Percentiles rank a stretch among this genome's conserved stretches.
Evolutionary conservation across 2,888 invertebrate species (phyloP).

Genomic region (Stenchaetothrips biformis): DNA sequence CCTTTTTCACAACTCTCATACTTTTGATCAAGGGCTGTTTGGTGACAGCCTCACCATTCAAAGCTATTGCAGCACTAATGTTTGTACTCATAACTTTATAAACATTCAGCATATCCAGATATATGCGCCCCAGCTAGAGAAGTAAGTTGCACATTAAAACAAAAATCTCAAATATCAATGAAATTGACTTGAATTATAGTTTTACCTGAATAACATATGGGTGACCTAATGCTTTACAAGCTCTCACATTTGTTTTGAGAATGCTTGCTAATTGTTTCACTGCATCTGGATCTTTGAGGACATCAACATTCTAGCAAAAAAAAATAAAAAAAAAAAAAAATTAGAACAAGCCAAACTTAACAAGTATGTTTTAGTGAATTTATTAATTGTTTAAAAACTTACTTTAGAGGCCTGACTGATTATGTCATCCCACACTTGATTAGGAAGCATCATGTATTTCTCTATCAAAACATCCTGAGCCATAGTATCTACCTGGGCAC

Average conservation of each 20-base stretch:
- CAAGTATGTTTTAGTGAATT: no score
- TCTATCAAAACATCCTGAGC: slow-evolving; percentile 93
- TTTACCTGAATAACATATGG: slow-evolving; percentile 77
- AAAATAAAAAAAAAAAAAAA: slow-evolving; percentile 30
- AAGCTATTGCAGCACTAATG: slow-evolving; percentile 86
- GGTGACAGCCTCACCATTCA: slow-evolving; percentile 94
- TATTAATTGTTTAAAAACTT: slow-evolving; percentile 30
- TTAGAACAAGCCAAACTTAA: no score
- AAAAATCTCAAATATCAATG: background rate
- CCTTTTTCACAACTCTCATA: slow-evolving; percentile 98
- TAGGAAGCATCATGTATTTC: slow-evolving; percentile 95
- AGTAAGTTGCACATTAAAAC: slow-evolving; percentile 29
- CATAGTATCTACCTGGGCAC: slow-evolving; percentile 85
- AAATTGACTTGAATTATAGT: background rate
- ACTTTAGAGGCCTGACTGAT: slow-evolving; percentile 91
- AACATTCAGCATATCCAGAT: slow-evolving; percentile 98
- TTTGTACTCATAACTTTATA: slow-evolving; percentile 94
- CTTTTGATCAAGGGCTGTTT: slow-evolving; percentile 96
- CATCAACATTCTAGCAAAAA: slow-evolving; percentile 73
- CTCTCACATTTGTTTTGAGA: slow-evolving; percentile 96
- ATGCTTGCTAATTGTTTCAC: slow-evolving; percentile 97
- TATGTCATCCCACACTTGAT: slow-evolving; percentile 98
- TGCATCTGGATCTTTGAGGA: slow-evolving; percentile 91
- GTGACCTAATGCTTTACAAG: slow-evolving; percentile 97
- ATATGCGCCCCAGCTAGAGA: slow-evolving; percentile 86